Evolutionary conservation across 1,140 invertebrate genomes (phyloP), one percentile per base, ranked within the genome.

Genomic region (Hetaerina americana): DNA sequence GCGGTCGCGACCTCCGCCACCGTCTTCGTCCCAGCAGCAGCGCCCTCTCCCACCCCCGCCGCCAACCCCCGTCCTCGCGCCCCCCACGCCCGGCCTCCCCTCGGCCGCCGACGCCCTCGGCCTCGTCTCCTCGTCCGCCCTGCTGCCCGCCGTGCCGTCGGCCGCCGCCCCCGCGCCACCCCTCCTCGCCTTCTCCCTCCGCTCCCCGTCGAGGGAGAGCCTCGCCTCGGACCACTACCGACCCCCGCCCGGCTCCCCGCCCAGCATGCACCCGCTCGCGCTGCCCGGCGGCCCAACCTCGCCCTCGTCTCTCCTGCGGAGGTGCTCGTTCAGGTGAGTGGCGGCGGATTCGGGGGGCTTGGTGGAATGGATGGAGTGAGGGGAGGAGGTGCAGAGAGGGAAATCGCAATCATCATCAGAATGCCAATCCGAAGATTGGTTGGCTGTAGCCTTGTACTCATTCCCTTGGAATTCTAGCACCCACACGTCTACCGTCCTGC

Each of bases 141-240:
- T 57, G 3, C 22, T 57, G 72, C 77, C 78, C 0, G 78, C 78
- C 8, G 76, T 79, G 67, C 77, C 78, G 26, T 77, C 78, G 5
- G 78, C 76, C 3, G 40, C 40, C 1, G 40, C 40, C 40, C 40
- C 40, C 10, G 40, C 40, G 22, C 40, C 40, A 10, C 40, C 40
- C 69, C 75, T 76, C 71, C 78, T 76, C 73, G 80, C 75, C 72
- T 81, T 77, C 75, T 79, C 77, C 66, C 79, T 75, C 73, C 73
- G 74, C 24, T 77, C 79, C 5, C 72, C 75, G n/a, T 80, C 77
- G 18, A 75, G 77, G 69, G 80, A 82, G 66, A 81, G 78, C 70
- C 69, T 77, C 5, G 67, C 74, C 29, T 74, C 66, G 3, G 76
- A 72, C 5, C 40, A 15, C 24, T 57, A 49, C 57, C 24, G 29